Base-by-base conservation (phyloP, 2,888 invertebrate genomes). In the Chaetogeoica ovagalla region DNA sequence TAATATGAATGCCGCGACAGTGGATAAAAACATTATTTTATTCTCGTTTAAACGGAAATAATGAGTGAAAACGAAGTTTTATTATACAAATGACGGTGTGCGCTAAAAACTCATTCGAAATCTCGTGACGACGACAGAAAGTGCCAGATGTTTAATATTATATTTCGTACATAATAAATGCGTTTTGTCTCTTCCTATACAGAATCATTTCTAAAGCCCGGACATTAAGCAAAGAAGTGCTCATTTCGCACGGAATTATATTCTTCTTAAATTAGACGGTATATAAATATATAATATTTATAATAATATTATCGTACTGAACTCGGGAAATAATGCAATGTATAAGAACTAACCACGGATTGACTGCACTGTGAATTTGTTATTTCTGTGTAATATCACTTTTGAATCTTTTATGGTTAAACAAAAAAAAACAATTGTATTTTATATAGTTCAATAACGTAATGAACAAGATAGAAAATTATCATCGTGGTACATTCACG, bases 71-170 rank as follows among this genome's bases (percentile, higher is more conserved):
- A 73, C 62, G 52, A 62, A 52, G 73, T 63, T 63, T 73, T 37
- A 37, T 30, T n/a, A 62, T 30, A 62, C 62, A 52, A 73, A 73
- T 62, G 63, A 73, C 9, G 9, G 6, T 52, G 48, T 17, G 39
- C 74, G 63, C 21, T 21, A 55, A 74, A 30, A 74, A 74, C 37
- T 6, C 52, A 55, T 74, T 65, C 19, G 55, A 65, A 74, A 55
- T 74, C 21, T 55, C 2, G 30, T 19, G 74, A 65, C 57, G 39
- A 66, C 23, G 55, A 11, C 30, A 65, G 21, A 66, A 66, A 39
- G 39, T 57, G 55, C 74, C 74, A 65, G 74, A 65, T 74, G 63
- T 74, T 74, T 39, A 37, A n/a, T n/a, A n/a, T n/a, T 17, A 17
- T 74, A 55, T 74, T 37, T 37, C 55, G 55, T 74, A 74, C 37